Evolutionary conservation across 1,140 invertebrate species (phyloP).

Genomic region (Sarcophaga bullata): DNA sequence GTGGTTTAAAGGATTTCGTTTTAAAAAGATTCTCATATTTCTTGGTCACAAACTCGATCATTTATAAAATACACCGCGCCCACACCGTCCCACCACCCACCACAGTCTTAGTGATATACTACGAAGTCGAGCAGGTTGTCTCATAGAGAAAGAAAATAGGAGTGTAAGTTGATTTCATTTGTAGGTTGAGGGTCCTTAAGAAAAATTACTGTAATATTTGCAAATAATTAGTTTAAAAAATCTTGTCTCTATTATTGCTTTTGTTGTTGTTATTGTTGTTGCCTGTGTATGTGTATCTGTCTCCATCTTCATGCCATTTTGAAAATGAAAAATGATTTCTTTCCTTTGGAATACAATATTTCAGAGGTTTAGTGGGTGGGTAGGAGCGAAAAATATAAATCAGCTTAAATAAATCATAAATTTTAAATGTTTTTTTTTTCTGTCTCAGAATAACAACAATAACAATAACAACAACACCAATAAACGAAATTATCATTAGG

Average conservation of each 20-base stretch:
- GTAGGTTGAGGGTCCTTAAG: background rate
- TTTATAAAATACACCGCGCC: conserved; percentile 7
- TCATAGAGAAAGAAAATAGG: too few relatives aligned
- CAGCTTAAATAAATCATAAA: background rate
- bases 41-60: background rate
- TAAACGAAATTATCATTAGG: background rate
- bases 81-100: too few relatives aligned
- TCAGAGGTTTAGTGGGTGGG: too few relatives aligned
- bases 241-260: background rate
- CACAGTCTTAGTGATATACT: too few relatives aligned
- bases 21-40: background rate
- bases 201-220: conserved; percentile 1
- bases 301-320: background rate
- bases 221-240: conserved; percentile 6
- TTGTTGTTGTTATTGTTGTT: background rate
- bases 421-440: background rate
- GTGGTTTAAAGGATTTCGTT: background rate
- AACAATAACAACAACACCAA: too few relatives aligned
- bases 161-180: too few relatives aligned
- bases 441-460: too few relatives aligned
- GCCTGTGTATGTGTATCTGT: background rate
- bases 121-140: too few relatives aligned
- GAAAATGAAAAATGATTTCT: conserved; percentile 25
- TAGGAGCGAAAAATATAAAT: too few relatives aligned
- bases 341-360: background rate